Base-by-base conservation (phyloP, 2,113 vertebrate genomes). In the Eclectus roratus region DNA sequence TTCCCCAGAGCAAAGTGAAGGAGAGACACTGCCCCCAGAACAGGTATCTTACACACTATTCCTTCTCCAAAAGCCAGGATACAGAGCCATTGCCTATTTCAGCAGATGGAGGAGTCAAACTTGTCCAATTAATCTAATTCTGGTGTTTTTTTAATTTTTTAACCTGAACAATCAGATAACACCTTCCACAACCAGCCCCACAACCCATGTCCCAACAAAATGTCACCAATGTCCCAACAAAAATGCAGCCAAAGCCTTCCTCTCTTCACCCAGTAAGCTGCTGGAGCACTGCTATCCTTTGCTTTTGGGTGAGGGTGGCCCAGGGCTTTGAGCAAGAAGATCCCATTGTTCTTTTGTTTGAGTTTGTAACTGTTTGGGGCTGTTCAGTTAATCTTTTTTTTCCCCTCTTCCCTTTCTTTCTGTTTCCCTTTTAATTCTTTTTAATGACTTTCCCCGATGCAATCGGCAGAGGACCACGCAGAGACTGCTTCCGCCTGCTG, bases 351-450 rank as follows among this genome's bases (percentile, higher is more conserved):
- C 93, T 94, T 96, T 97, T 96, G 84, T 97, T 89, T 58, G 50
- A 96, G 95, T 93, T 91, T 82, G 33, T 90, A 95, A 97, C 55
- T 91, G 81, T 94, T 95, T 78, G 80, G 80, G 80, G 43, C 60
- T 84, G 80, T 71, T 89, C 37, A 80, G 66, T 58, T 58, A 58
- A 58, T 35, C 56, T 56, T 77, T 81, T 81, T 52, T 7, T 3
- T 0, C 2, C 19, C 27, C 49, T 20, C 41, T 92, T 80, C 49
- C 10, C 0, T 91, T 64, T 95, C 55, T 94, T 88, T 88, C 91
- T 64, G 69, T 81, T 97, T 95, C 81, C 91, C 95, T 97, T 96
- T 95, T 93, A 96, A 97, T 97, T 96, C 97, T 85, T 97, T 92
- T 93, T 96, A 96, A 96, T 97, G 93, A 95, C 91, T 92, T 95